Base-by-base conservation (phyloP, 2,113 vertebrate species). In the Lates calcarifer region DNA sequence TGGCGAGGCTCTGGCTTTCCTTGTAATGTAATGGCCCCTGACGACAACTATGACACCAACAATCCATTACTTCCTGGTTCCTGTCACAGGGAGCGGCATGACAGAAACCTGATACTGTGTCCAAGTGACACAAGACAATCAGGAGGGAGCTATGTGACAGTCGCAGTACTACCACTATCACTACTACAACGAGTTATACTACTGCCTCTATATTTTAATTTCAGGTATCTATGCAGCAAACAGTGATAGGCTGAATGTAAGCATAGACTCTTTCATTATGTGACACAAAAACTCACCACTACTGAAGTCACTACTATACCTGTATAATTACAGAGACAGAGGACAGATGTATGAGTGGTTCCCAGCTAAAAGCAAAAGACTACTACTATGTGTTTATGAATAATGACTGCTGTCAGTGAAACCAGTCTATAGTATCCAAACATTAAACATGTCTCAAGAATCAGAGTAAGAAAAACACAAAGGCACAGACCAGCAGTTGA, bases 11-110 rank as follows among this genome's bases (percentile, higher is more conserved):
- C 6, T 5, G 8, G 55, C 43, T 62, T 55, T 68, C 12, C 37
- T 33, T 39, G 71, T 55, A 55, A 72, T 31, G 41, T 17, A 68
- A 67, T 45, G 63, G 73, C 78, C 62, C 58, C 49, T 35, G 70
- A 55, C 18, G 14, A 80, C 79, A 53, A 66, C 24, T 3, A 57
- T 51, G 51, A 77, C 62, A 79, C 66, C 29, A 55, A 51, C 31
- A 65, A 76, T 37, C 67, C 64, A 57, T 65, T 43, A 79, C 89
- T 89, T 86, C 86, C 79, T 80, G 64, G 41, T 89, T 63, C 61
- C 12, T n/a, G 20, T 67, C 2, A 33, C 2, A 1, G 33, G 37
- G 1, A n/a, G 9, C 80, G 28, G 57, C 13, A 26, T 86, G 57
- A 82, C 67, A n/a, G 67, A 84, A 71, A 89, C 64, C 18, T n/a